phyloP scores from a whole-genome alignment of 23 tunicate species.

The Ascidia mentula region DNA sequence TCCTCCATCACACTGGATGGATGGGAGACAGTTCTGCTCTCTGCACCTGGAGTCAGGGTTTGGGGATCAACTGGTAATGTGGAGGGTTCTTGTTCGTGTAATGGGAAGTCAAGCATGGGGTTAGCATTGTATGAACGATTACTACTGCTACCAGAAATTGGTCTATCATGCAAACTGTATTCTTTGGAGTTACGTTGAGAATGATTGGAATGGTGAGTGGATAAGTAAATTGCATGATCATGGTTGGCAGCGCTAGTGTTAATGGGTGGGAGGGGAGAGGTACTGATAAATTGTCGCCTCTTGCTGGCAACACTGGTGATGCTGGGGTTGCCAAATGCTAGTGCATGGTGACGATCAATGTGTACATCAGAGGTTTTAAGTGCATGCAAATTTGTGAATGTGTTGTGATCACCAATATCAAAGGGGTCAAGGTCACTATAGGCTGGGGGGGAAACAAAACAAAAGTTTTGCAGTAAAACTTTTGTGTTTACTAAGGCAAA shows the following conservation, averaged over 20 bases:
- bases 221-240: not conserved
- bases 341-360: not conserved
- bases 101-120: not conserved
- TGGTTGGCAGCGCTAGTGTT: not conserved
- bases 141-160: not conserved
- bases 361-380: not conserved
- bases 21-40: not conserved
- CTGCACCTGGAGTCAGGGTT: conserved; percentile 1
- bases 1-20: not conserved
- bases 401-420: not conserved
- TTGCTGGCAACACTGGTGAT: not conserved
- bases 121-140: not conserved
- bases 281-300: conserved; percentile 20
- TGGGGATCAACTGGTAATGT: conserved; percentile 6
- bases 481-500: not conserved
- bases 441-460: conserved; percentile 3
- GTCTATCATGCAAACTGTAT: not conserved
- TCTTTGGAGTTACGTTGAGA: not conserved
- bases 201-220: not conserved
- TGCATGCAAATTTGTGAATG: not conserved
- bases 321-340: not conserved
- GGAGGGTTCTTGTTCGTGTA: not conserved
- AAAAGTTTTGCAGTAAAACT: conserved; percentile 17
- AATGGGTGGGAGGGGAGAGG: conserved; percentile 16
- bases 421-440: not conserved